Evolutionary conservation across 2,888 invertebrate genomes (phyloP).

Genomic region (Acleris holmiana): DNA sequence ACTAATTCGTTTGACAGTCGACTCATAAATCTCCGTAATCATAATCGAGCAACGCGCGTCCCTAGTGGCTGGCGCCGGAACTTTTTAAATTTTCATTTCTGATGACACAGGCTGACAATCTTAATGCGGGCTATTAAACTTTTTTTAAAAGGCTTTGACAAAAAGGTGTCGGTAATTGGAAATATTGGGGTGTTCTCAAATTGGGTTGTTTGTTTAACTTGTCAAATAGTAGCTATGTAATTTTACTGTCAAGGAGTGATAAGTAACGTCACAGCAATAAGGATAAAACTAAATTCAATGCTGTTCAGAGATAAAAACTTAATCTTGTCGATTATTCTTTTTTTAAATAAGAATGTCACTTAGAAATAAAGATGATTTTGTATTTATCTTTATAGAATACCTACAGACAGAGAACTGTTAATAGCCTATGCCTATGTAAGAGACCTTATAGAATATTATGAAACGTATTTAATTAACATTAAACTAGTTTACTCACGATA

Average conservation of each 20-base stretch:
- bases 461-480: no score
- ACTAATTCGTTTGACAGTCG: constrained; percentile 38
- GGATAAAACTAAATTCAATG: neutral
- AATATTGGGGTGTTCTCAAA: constrained; percentile 23
- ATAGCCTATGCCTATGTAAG: no score
- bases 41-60: constrained; percentile 33
- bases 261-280: constrained; percentile 6
- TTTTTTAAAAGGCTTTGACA: constrained; percentile 26
- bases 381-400: no score
- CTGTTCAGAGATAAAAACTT: neutral
- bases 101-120: constrained; percentile 36
- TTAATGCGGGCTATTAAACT: constrained; percentile 33
- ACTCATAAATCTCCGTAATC: constrained; percentile 34
- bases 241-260: constrained; percentile 27
- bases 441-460: no score
- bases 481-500: no score
- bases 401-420: no score
- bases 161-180: constrained; percentile 37
- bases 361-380: no score
- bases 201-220: constrained; percentile 28
- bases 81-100: constrained; percentile 34
- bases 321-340: neutral
- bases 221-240: constrained; percentile 16
- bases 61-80: constrained; percentile 35
- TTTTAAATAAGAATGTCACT: no score